Evolutionary conservation across 1,140 invertebrate species (phyloP).

Genomic region (Pentalonia nigronervosa): DNA sequence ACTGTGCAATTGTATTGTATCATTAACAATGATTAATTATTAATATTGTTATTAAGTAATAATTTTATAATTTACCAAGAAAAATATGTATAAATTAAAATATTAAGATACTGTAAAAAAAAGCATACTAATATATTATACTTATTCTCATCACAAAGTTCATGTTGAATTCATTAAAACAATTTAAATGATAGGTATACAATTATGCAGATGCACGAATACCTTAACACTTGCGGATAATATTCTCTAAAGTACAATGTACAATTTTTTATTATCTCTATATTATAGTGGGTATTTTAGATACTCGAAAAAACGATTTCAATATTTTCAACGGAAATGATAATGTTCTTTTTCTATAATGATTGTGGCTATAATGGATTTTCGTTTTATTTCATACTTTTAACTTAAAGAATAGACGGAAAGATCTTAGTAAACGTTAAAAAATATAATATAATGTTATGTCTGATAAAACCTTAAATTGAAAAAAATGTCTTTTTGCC

Average conservation of each 20-base stretch:
- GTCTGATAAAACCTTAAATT: not conserved
- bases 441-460: not conserved
- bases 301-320: not conserved
- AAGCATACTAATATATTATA: no score
- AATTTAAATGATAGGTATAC: not conserved
- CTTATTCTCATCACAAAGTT: not conserved
- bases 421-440: not conserved
- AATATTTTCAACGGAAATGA: conserved; percentile 4
- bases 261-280: not conserved
- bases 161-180: not conserved
- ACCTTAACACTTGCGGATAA: not conserved
- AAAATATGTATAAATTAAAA: no score
- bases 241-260: not conserved
- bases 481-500: not conserved
- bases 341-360: not conserved
- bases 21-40: not conserved
- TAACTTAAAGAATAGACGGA: not conserved
- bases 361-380: not conserved
- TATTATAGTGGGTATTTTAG: not conserved
- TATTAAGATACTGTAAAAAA: no score
- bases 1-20: not conserved
- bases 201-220: not conserved
- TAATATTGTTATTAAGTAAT: no score
- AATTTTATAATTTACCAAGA: not conserved
- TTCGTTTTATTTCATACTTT: not conserved